Base-by-base conservation (phyloP, 37 sponge, comb jelly and placozoan genomes). In the Geodia barretti region DNA sequence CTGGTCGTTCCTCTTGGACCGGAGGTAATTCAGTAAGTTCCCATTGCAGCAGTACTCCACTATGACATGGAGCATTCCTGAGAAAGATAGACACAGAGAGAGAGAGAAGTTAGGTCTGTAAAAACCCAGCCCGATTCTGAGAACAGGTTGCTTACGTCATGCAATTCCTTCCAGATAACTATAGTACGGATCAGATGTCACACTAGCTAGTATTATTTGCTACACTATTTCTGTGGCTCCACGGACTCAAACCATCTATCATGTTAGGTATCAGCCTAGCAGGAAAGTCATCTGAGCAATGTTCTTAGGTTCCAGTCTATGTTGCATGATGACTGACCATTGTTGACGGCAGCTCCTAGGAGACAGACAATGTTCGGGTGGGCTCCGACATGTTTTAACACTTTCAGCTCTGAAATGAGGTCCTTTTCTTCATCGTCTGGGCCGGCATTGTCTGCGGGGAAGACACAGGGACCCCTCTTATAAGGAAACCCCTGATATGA, bases 41-140 rank as follows among this genome's bases (percentile, higher is more conserved):
- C 87, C 87, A 28, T 73, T 39, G 8, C 66, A 63, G 65, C 81
- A 79, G 42, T 54, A 79, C 59, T 87, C 87, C 40, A 87, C 81
- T 43, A 87, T 75, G 17, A 87, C 40, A 35, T 61, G 59, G 5
- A 75, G 54, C 36, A 41, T 79, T 54, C 75, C 87, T 87, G 67
- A 3, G n/a, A n/a, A n/a, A n/a, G n/a, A n/a, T n/a, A n/a, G n/a
- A n/a, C n/a, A n/a, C n/a, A n/a, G n/a, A n/a, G n/a, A n/a, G n/a
- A n/a, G n/a, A n/a, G n/a, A n/a, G n/a, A n/a, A n/a, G n/a, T n/a
- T n/a, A n/a, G n/a, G n/a, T n/a, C n/a, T n/a, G n/a, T n/a, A n/a
- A n/a, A n/a, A n/a, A n/a, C n/a, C n/a, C n/a, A n/a, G n/a, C n/a
- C n/a, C n/a, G n/a, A n/a, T n/a, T n/a, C n/a, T n/a, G n/a, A n/a